Evolutionary conservation across 2,113 vertebrate genomes (phyloP).

Genomic region (Tiliqua scincoides): DNA sequence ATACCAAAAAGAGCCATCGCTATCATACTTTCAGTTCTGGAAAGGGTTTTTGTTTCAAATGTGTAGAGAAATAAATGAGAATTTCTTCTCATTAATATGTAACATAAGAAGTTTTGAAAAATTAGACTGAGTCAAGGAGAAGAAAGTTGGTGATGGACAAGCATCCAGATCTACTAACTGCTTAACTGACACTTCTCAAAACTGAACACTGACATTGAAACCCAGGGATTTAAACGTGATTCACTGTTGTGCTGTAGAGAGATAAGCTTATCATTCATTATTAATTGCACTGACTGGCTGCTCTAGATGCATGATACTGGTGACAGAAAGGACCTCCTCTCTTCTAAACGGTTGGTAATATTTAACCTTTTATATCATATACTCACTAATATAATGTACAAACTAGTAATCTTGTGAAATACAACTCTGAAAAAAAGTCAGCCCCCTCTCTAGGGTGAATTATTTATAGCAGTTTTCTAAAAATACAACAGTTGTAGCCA

Average conservation of each 20-base stretch:
- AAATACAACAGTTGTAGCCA: neutral
- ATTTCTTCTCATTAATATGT: neutral
- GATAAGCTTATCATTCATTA: neutral
- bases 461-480: constrained; percentile 18
- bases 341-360: neutral
- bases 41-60: neutral
- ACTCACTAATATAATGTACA: neutral
- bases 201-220: neutral
- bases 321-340: neutral
- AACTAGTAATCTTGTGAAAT: constrained; percentile 5
- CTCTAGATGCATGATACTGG: neutral
- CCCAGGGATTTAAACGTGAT: neutral
- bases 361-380: neutral
- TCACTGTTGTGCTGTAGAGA: neutral
- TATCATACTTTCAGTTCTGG: too few relatives aligned
- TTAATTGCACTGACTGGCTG: neutral
- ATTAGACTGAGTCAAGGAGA: neutral
- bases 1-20: neutral
- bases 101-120: neutral
- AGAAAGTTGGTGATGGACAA: neutral
- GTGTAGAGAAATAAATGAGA: neutral
- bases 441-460: neutral
- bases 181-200: neutral
- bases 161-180: neutral
- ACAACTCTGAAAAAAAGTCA: neutral